These are phyloP conservation scores for Heliconius charithonia DNA, from an alignment of 2,888 invertebrate species.

Conservation along the genomic window DNA sequence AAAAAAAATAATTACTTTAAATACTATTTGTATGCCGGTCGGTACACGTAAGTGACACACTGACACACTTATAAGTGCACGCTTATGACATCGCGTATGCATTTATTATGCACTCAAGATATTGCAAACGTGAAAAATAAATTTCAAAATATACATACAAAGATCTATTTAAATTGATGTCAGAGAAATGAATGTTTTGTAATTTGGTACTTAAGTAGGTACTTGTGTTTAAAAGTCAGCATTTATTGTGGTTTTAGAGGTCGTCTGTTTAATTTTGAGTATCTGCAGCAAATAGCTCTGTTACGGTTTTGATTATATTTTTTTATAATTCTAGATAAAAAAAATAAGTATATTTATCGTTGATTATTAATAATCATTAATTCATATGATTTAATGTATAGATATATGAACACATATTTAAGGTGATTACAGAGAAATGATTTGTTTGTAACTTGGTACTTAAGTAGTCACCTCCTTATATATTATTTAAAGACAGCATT, in stretches of 20 bases:
- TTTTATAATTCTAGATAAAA: neutral
- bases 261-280: neutral
- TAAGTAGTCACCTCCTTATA: too few species aligned
- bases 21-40: conserved; percentile 13
- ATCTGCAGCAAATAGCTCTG: neutral
- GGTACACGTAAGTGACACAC: conserved; percentile 25
- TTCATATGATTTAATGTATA: too few species aligned
- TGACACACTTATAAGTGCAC: conserved; percentile 34
- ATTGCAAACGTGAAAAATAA: conserved; percentile 22
- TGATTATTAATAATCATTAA: too few species aligned
- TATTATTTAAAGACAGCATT: too few species aligned
- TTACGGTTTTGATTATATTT: neutral
- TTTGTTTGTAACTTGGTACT: too few species aligned
- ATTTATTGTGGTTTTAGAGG: neutral
- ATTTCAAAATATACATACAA: conserved; percentile 25
- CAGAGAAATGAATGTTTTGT: conserved; percentile 14
- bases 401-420: too few species aligned
- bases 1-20: conserved; percentile 1
- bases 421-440: too few species aligned
- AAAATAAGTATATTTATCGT: too few species aligned
- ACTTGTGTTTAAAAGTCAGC: neutral
- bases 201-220: neutral
- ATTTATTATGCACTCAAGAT: conserved; percentile 29
- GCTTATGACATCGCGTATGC: conserved; percentile 30
- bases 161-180: conserved; percentile 22